Conservation (phyloP, 2,888 invertebrate genomes). For the Germaria angustata region DNA sequence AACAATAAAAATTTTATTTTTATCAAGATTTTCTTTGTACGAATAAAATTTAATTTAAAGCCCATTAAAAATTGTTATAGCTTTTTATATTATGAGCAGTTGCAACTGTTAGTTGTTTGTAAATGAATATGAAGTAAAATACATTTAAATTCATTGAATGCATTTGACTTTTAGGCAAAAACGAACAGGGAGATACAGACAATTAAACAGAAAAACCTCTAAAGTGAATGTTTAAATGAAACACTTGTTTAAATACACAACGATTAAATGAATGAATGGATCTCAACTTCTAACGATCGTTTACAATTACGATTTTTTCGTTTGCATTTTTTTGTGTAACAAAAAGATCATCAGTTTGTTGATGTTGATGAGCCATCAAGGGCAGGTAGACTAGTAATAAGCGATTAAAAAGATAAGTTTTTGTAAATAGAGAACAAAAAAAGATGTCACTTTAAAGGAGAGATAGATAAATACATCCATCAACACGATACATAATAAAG, state of each 20-base stretch:
- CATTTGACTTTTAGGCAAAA: slow-evolving; percentile 14
- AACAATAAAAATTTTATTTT: slow-evolving; percentile 29
- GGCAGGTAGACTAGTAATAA: slow-evolving; percentile 11
- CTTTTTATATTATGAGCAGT: slow-evolving; percentile 2
- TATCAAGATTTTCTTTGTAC: slow-evolving; percentile 36
- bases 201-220: slow-evolving; percentile 51
- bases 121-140: slow-evolving; percentile 25
- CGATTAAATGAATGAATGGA: slow-evolving; percentile 18
- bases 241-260: slow-evolving; percentile 41
- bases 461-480: not conserved
- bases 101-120: slow-evolving; percentile 6
- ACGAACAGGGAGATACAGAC: slow-evolving; percentile 51
- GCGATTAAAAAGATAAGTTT: slow-evolving; percentile 26
- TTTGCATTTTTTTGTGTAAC: not conserved
- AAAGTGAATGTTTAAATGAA: slow-evolving; percentile 29
- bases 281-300: slow-evolving; percentile 20
- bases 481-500: too few species aligned
- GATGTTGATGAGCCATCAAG: slow-evolving; percentile 44
- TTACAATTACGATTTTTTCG: not conserved
- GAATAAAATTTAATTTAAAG: slow-evolving; percentile 22
- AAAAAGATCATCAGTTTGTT: slow-evolving; percentile 26
- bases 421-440: not conserved
- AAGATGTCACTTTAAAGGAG: not conserved
- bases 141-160: slow-evolving; percentile 38
- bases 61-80: slow-evolving; percentile 19